Evolutionary conservation across 2,888 invertebrate species (phyloP), one percentile per base, ranked within the genome.

Genomic region (Phaedon cochleariae): DNA sequence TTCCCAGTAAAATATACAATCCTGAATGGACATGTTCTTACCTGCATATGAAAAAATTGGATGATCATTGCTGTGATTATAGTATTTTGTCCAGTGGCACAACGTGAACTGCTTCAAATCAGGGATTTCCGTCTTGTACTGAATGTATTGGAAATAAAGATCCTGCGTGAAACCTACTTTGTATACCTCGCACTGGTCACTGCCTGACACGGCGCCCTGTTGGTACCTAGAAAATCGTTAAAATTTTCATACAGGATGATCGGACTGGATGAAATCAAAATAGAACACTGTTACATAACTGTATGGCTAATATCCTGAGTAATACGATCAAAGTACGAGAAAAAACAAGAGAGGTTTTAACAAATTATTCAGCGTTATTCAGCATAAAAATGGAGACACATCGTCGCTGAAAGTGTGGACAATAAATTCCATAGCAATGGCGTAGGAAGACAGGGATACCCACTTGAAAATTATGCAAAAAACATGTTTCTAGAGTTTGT

Each of bases 51-150:
- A 93, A 79, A 94, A 91, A 59, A 94, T 81, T 0, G 93, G 92
- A 84, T 94, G 94, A 79, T 94, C 93, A 65, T 90, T 91, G 21
- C 90, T 89, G 79, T 94, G 94, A 77, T 94, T 94, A 74, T 89
- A 89, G 78, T 93, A 94, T 76, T 93, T 92, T 74, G 88, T 89
- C 94, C 94, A 94, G 84, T 90, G 88, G 79, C 94, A 94, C 9
- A 94, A 85, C 0, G 94, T 94, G 80, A 94, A 94, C 81, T 94
- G 94, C 74, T 92, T 92, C 73, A 94, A 78, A 77, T 92, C 90
- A 0, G 93, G 93, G 34, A 94, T 76, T 26, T 87, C 84, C 37
- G 87, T 87, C 66, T 91, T 90, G 80, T 92, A 94, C 74, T 91
- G 89, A 62, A 93, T 86, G 75, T 92, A 92, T 84, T 92, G 90